Base-by-base conservation (phyloP, 2,113 vertebrate species). In the Syngnathoides biaculeatus region DNA sequence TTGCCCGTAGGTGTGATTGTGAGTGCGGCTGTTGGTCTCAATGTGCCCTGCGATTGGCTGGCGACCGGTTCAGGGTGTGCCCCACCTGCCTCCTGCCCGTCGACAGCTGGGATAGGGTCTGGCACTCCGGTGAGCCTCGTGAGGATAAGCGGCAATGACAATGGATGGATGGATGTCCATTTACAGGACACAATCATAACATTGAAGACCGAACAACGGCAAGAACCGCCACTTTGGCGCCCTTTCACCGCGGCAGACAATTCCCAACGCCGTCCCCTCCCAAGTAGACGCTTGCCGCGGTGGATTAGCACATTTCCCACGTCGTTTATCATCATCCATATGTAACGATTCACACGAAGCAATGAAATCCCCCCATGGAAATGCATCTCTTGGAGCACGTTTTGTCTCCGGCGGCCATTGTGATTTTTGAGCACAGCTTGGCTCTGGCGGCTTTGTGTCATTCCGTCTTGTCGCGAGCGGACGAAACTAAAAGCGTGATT, bases 401-500 rank as follows among this genome's bases (percentile, higher is more conserved):
- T 78, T 80, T 82, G 79, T 82, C 77, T 81, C 72, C 13, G 40
- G 17, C 45, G n/a, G 48, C n/a, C 65, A 68, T 81, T 87, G 80
- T 79, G 74, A 24, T 57, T 57, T 65, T 72, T 82, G 74, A 79
- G 79, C 85, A 79, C 48, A 63, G 72, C 58, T 66, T 73, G 73
- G 69, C 74, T 72, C 59, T 74, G 67, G 71, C 69, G 78, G 82
- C 77, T 86, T 79, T 70, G 65, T 82, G 87, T 83, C 84, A 84
- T 77, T 86, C 80, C 72, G 66, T 45, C 75, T 61, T 52, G 48
- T 52, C 10, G 55, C 24, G 17, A 7, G 15, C 9, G 30, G 3
- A 53, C 78, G 84, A 83, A 79, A 81, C 85, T 82, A 77, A 86
- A 88, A 84, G 85, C 72, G 79, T 65, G 79, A 83, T 82, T 82